Percentiles rank a stretch among this genome's conserved stretches.
These are phyloP conservation scores for Spermophilus dauricus DNA, from an alignment of 2,113 vertebrate species.

Conservation along the genomic window DNA sequence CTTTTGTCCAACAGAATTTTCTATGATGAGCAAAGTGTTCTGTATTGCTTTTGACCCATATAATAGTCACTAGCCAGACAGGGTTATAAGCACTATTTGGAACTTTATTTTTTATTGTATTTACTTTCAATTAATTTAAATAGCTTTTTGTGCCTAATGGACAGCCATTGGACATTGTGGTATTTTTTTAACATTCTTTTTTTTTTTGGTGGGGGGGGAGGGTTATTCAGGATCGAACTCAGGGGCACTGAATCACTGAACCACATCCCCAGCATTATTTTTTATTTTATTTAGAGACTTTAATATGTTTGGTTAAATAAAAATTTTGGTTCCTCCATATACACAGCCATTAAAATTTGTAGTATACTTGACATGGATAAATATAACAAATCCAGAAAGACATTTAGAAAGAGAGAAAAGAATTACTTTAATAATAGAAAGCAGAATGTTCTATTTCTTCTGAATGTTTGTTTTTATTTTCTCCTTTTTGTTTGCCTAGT, in stretches of 20 bases:
- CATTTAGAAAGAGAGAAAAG: background rate
- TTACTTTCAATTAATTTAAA: slow-evolving; percentile 27
- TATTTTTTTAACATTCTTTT: background rate
- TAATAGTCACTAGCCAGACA: background rate
- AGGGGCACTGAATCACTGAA: too few relatives aligned
- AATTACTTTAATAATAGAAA: background rate
- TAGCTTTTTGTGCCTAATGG: background rate
- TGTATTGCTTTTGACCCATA: background rate
- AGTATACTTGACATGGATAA: slow-evolving; percentile 17
- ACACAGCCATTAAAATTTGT: background rate
- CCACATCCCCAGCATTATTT: too few relatives aligned
- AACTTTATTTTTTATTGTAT: background rate
- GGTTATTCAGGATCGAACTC: too few relatives aligned
- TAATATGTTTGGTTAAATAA: slow-evolving; percentile 43
- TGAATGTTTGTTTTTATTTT: slow-evolving; percentile 50
- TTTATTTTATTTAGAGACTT: background rate
- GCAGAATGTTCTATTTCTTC: background rate
- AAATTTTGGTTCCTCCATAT: background rate
- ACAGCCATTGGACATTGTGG: background rate
- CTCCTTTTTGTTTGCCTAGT: background rate
- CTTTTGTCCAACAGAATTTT: background rate
- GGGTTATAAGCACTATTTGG: background rate
- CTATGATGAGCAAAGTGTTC: background rate
- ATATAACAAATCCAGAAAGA: slow-evolving; percentile 2
- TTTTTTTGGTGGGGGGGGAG: too few relatives aligned